phyloP scores from a whole-genome alignment of 2,113 vertebrate species.

The Brachypteracias leptosomus region DNA sequence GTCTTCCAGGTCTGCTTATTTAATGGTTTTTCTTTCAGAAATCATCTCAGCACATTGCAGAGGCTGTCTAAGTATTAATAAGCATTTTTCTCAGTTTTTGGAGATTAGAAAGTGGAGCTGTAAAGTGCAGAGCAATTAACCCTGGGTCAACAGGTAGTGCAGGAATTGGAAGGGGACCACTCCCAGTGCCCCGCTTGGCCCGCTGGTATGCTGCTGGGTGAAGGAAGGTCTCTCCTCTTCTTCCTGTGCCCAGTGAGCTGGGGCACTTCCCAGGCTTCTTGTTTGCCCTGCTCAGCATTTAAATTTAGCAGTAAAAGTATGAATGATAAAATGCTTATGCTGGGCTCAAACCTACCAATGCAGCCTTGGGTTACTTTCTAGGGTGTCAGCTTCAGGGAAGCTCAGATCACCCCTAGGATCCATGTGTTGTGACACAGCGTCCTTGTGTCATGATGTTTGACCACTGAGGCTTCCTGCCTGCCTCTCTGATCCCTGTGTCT shows the following conservation, averaged over 20 bases:
- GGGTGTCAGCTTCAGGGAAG: neutral
- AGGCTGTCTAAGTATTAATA: neutral
- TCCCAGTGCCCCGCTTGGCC: fast-evolving
- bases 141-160: neutral
- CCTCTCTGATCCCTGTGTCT: neutral
- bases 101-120: neutral
- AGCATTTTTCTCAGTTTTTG: neutral
- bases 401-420: neutral
- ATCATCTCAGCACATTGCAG: neutral
- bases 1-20: neutral
- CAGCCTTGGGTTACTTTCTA: neutral
- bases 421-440: neutral
- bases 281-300: neutral
- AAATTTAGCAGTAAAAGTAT: neutral
- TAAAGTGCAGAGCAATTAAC: neutral
- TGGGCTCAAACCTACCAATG: neutral
- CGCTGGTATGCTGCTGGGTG: fast-evolving
- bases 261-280: neutral
- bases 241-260: neutral
- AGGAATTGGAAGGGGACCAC: neutral
- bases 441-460: fast-evolving
- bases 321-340: neutral
- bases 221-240: neutral
- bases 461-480: neutral
- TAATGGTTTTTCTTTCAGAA: neutral